These are phyloP conservation scores for Carettochelys insculpta DNA, from an alignment of 2,113 vertebrate genomes.

Conservation along the genomic window DNA sequence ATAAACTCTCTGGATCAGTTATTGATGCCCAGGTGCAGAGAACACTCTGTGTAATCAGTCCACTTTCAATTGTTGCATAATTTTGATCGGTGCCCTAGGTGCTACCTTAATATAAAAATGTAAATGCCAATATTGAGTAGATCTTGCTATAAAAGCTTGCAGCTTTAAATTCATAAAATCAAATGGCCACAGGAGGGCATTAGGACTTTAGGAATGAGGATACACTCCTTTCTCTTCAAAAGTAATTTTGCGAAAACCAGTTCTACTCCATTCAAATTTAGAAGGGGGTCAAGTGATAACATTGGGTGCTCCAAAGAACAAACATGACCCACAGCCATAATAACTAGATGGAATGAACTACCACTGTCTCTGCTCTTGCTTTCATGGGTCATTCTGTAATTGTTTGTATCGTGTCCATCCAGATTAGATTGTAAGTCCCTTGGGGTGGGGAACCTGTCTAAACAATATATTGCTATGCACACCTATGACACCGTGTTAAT, in stretches of 20 bases:
- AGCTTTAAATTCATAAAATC: accelerated
- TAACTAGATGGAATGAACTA: neutral
- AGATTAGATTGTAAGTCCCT: conserved; percentile 38
- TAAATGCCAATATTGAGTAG: neutral
- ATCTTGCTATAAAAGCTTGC: accelerated
- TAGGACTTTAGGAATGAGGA: conserved; percentile 26
- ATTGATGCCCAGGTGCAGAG: neutral
- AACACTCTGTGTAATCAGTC: neutral
- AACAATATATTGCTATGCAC: conserved; percentile 33
- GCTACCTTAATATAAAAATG: accelerated
- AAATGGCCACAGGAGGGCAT: conserved; percentile 58
- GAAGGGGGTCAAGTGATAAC: neutral
- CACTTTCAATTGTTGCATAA: neutral
- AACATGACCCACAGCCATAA: neutral
- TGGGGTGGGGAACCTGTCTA: conserved; percentile 41
- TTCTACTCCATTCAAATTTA: accelerated
- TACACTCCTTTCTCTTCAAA: accelerated
- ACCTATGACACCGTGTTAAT: conserved; percentile 41
- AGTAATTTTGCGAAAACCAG: accelerated
- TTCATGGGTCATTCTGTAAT: conserved; percentile 37
- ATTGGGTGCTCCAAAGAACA: neutral
- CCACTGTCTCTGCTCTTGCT: neutral
- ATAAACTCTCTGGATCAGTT: neutral
- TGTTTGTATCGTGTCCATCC: neutral
- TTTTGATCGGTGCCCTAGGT: neutral